Base-by-base conservation (phyloP, 2,888 invertebrate species). In the Caenorhabditis sulstoni region DNA sequence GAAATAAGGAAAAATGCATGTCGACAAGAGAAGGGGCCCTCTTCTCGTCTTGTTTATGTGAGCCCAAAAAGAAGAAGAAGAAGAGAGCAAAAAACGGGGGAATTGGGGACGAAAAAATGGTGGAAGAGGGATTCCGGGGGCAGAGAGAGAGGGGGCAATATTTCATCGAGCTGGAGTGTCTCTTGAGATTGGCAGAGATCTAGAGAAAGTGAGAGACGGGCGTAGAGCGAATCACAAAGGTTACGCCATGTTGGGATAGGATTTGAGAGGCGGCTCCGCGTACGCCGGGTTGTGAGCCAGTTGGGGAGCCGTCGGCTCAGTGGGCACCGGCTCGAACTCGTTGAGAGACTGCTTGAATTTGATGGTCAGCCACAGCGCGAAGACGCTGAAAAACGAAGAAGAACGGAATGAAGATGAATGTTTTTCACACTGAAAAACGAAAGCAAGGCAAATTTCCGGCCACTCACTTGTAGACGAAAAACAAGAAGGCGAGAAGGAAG, bases 271-370 rank as follows among this genome's bases (percentile, higher is more conserved):
- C 16, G 78, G 67, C 52, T 58, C 81, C 16, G 79, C 76, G 68
- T 71, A 85, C 14, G 85, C 74, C 12, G 85, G 85, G 41, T 85
- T 85, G 37, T 67, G 59, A n/a, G 85, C 70, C 22, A 79, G 71
- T 52, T 79, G 85, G 3, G 81, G 81, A 14, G 85, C 79, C 1
- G 71, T 73, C 16, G 84, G 76, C 39, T 81, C 83, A 5, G 76
- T 82, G 14, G 82, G 81, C n/a, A 79, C 79, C 22, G 76, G 70
- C 20, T 64, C 57, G 62, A 84, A 84, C 2, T 79, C 67, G 52
- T 78, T 77, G 52, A 86, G 71, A 9, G 82, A 53, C 14, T 82
- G 59, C 66, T 84, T 81, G 74, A 81, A 83, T 58, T 83, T 83
- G 57, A 66, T 71, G 9, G 83, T 83, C 1, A 86, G 66, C 37